Conservation (phyloP, 2,888 invertebrate genomes). For the Terebella lapidaria region DNA sequence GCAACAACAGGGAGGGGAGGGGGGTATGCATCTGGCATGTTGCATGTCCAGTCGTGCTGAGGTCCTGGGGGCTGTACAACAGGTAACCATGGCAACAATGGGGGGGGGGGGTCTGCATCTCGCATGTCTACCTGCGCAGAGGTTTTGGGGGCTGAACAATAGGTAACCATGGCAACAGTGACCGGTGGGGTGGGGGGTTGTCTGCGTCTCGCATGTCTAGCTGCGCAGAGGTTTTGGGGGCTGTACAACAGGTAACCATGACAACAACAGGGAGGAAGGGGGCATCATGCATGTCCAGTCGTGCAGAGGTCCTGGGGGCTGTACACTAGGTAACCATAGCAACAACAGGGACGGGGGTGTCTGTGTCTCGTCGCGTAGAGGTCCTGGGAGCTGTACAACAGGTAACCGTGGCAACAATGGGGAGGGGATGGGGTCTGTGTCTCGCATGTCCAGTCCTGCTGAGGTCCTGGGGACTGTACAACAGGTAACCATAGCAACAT, state of each 20-base stretch:
- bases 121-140: background rate
- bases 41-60: background rate
- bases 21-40: conserved; percentile 24
- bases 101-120: too few relatives aligned
- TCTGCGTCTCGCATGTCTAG: too few relatives aligned
- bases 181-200: too few relatives aligned
- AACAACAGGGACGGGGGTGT: too few relatives aligned
- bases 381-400: background rate
- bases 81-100: background rate
- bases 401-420: too few relatives aligned
- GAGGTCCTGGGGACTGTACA: conserved; percentile 61
- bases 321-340: background rate
- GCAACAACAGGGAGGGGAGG: too few relatives aligned
- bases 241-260: background rate
- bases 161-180: background rate
- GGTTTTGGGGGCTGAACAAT: background rate
- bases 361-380: background rate
- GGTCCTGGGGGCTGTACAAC: background rate
- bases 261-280: background rate
- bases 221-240: conserved; percentile 34
- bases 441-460: conserved; percentile 54
- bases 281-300: background rate
- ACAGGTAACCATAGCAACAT: conserved; percentile 35
- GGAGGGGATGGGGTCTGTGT: too few relatives aligned
- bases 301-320: background rate